A percentile compares a stretch with the other conserved stretches of the same genome.
phyloP scores from a whole-genome alignment of 1,140 invertebrate species.

The Wasmannia auropunctata region DNA sequence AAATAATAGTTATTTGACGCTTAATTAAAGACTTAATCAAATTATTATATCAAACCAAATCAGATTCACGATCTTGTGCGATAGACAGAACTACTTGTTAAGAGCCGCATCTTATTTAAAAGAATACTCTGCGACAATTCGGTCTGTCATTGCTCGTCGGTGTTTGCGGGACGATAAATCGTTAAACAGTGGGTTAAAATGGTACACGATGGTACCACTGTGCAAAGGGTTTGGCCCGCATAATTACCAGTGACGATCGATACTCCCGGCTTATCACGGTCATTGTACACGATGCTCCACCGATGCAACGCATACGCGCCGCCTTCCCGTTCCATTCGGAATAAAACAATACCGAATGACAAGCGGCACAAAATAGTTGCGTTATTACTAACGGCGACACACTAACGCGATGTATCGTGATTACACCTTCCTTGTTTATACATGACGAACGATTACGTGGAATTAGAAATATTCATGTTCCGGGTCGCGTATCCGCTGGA shows the following conservation, averaged over 20 bases:
- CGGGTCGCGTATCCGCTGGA: not conserved
- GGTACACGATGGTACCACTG: slow-evolving; percentile 67
- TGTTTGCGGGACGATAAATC: not conserved
- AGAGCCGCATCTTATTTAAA: not conserved
- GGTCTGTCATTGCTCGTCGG: not conserved
- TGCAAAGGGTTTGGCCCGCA: slow-evolving; percentile 49
- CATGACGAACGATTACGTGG: slow-evolving; percentile 23
- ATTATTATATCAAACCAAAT: not conserved
- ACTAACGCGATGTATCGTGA: slow-evolving; percentile 5
- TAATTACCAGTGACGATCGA: slow-evolving; percentile 68
- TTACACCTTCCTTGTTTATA: slow-evolving; percentile 19
- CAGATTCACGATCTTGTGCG: not conserved
- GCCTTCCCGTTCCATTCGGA: slow-evolving; percentile 24
- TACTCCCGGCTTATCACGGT: slow-evolving; percentile 64
- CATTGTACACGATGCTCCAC: slow-evolving; percentile 54
- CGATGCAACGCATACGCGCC: not conserved
- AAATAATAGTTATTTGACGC: not conserved
- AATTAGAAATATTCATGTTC: slow-evolving; percentile 26
- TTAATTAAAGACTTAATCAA: not conserved
- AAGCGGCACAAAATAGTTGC: slow-evolving; percentile 59
- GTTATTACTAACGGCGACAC: slow-evolving; percentile 32
- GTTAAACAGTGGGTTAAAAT: slow-evolving; percentile 25
- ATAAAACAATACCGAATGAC: slow-evolving; percentile 42
- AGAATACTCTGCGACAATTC: not conserved
- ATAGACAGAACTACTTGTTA: not conserved